Percentiles rank a stretch among this genome's conserved stretches.
Evolutionary conservation across 2,113 vertebrate species (phyloP).

Genomic region (Sylvia atricapilla): DNA sequence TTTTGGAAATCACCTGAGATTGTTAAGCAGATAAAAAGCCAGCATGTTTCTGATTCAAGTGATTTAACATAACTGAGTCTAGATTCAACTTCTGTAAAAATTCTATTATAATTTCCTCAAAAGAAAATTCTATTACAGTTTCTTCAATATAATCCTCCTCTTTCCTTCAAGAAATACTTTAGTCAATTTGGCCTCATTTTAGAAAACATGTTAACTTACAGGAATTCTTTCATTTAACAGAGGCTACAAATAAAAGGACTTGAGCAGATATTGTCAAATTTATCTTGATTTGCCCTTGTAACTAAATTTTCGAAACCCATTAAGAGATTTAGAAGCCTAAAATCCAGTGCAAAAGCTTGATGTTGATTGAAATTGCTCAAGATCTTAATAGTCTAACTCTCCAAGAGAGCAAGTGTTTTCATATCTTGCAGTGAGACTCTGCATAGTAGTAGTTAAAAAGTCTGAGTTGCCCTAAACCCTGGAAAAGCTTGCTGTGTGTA

Average conservation of each 20-base stretch:
- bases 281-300: not conserved
- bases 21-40: slow-evolving; percentile 39
- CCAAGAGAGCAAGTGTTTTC: not conserved
- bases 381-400: not conserved
- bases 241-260: not conserved
- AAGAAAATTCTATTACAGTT: not conserved
- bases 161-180: not conserved
- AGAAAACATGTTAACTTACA: not conserved
- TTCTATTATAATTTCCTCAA: not conserved
- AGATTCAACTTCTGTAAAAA: slow-evolving; percentile 5
- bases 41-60: slow-evolving; percentile 42
- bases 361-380: not conserved
- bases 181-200: not conserved
- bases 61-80: slow-evolving; percentile 34
- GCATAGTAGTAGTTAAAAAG: not conserved
- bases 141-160: not conserved
- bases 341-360: not conserved
- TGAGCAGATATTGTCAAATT: not conserved
- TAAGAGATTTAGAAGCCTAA: not conserved
- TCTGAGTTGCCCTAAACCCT: not conserved
- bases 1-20: slow-evolving; percentile 43
- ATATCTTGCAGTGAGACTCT: not conserved
- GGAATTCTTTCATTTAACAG: not conserved
- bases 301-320: not conserved
- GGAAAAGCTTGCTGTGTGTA: not conserved